Conservation (phyloP, 1,140 invertebrate species). For the Pomacea maculata region DNA sequence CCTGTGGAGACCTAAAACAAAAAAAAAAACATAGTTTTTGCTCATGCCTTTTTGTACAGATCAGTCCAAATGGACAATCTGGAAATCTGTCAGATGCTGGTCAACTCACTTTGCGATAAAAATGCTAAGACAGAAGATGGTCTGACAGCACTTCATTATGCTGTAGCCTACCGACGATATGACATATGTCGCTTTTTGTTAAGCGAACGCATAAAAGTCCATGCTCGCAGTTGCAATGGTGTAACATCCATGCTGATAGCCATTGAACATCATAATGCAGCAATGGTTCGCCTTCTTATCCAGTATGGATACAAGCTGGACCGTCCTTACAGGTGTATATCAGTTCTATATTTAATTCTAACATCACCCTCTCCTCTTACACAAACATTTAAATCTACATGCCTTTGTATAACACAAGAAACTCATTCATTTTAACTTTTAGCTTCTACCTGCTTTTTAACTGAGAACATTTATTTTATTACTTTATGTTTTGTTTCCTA, state of each 20-base stretch:
- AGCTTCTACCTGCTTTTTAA: background rate
- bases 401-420: background rate
- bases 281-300: conserved; percentile 52
- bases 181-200: conserved; percentile 55
- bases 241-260: conserved; percentile 58
- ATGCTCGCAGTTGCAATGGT: conserved; percentile 49
- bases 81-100: conserved; percentile 53
- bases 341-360: background rate
- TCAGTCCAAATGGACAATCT: conserved; percentile 54
- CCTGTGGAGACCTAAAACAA: background rate
- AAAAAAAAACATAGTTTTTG: background rate
- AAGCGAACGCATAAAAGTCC: conserved; percentile 47
- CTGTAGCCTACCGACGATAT: conserved; percentile 54
- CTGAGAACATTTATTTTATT: background rate
- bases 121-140: conserved; percentile 52
- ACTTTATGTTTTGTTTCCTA: background rate
- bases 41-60: conserved; percentile 40
- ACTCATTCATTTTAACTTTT: background rate
- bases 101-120: conserved; percentile 57
- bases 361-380: background rate
- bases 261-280: conserved; percentile 55
- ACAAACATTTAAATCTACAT: no score
- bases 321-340: conserved; percentile 38
- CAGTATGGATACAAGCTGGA: conserved; percentile 56
- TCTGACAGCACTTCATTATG: conserved; percentile 57